Evolutionary conservation across 2,797 vertebrate species (phyloP), one percentile per base, ranked within the genome.

Genomic region (Pelobates cultripes): DNA sequence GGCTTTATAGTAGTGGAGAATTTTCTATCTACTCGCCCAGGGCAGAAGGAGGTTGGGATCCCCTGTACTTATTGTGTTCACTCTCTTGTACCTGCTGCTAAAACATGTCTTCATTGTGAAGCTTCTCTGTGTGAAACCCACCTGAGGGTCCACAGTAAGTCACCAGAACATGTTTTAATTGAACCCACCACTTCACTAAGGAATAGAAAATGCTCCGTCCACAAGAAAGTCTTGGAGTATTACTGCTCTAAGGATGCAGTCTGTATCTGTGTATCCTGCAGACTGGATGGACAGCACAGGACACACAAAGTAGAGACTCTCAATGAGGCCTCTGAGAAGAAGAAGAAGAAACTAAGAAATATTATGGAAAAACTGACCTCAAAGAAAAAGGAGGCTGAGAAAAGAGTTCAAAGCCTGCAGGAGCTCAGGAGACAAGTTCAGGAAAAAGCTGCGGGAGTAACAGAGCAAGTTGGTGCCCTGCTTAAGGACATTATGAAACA

Each of bases 1-100:
- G 87, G 89, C 67, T 93, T 89, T 67, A 3, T 55, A 63, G 67
- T 80, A 28, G 71, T 61, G 2, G 44, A 55, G 13, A 4, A 47
- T 42, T 67, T 80, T 51, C 72, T 43, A 15, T 72, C 14, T 51
- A 51, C 47, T 51, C 10, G 10, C 47, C 47, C 10, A 6, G 5
- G 47, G 47, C 5, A 51, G 47, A 10, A 51, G 47, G 10, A 51
- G 47, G 47, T 51, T 51, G 47, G 47, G 47, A 51, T 51, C 47
- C 47, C 55, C 4, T 57, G 55, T 15, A 57, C 55, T 15, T 57
- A 57, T 15, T 57, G 55, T 15, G 10, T 51, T 51, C 55, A 57
- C 4, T 12, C 10, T 57, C 9, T 1, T 1, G 55, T 57, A 57
- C 55, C 55, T 12, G 55, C 55, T 57, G 55, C 55, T 12, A 57